A percentile compares a stretch with the other conserved stretches of the same genome.
These are phyloP conservation scores for Apolygus lucorum DNA, from an alignment of 1,140 invertebrate species.

Conservation along the genomic window DNA sequence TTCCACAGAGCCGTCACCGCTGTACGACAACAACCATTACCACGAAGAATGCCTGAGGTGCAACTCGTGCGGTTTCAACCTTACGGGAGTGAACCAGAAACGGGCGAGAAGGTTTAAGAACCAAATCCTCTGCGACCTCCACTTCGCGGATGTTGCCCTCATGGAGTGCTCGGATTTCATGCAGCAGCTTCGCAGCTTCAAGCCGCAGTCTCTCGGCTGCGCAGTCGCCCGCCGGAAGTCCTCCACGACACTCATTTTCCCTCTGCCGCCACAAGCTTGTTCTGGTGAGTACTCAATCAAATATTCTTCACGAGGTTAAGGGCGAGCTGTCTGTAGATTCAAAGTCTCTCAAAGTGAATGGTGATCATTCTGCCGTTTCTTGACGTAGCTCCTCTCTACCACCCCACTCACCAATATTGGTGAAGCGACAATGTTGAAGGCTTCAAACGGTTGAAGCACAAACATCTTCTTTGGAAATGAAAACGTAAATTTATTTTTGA, in stretches of 20 bases:
- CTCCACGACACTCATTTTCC: slow-evolving; percentile 88
- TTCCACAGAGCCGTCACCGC: slow-evolving; percentile 78
- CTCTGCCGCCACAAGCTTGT: slow-evolving; percentile 84
- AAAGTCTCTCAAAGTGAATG: neutral
- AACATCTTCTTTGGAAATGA: too few relatives aligned
- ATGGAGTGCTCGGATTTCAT: slow-evolving; percentile 95
- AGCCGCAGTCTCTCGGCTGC: slow-evolving; percentile 87
- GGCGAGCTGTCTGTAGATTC: neutral
- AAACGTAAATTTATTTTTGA: too few relatives aligned
- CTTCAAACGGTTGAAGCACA: too few relatives aligned
- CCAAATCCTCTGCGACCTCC: slow-evolving; percentile 80
- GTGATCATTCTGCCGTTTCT: neutral
- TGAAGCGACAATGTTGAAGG: too few relatives aligned
- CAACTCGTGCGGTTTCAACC: slow-evolving; percentile 85
- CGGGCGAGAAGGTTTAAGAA: slow-evolving; percentile 66
- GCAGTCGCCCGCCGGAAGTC: slow-evolving; percentile 84
- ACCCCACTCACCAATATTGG: too few relatives aligned
- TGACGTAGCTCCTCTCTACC: neutral
- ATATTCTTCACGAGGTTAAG: neutral
- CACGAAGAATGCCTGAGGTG: slow-evolving; percentile 92
- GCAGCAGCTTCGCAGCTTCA: slow-evolving; percentile 90
- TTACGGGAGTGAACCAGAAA: slow-evolving; percentile 83
- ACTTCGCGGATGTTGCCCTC: slow-evolving; percentile 87
- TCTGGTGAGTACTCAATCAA: slow-evolving; percentile 56
- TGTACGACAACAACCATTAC: slow-evolving; percentile 90